A percentile compares a stretch with the other conserved stretches of the same genome.
These are phyloP conservation scores for Boulengeromyrus knoepffleri DNA, from an alignment of 2,113 vertebrate species.

Conservation along the genomic window DNA sequence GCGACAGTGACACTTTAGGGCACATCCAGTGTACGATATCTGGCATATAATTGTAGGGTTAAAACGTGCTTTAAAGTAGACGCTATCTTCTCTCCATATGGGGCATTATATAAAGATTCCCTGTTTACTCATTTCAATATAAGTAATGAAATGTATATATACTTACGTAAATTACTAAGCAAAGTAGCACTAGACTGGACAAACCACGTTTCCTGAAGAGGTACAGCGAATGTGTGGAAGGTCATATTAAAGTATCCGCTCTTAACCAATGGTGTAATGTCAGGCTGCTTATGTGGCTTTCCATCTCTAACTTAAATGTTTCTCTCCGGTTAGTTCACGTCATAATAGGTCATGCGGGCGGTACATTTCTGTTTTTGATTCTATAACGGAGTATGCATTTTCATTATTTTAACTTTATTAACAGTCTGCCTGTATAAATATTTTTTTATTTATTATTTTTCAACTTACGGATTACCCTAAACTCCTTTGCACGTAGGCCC, in stretches of 20 bases:
- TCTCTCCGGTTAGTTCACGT: not conserved
- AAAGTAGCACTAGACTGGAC: not conserved
- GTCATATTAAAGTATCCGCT: not conserved
- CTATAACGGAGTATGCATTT: not conserved
- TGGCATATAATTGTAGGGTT: not conserved
- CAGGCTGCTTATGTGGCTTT: not conserved
- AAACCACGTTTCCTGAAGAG: not conserved
- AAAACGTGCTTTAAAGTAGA: not conserved
- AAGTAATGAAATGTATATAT: too few species aligned
- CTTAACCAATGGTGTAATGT: not conserved
- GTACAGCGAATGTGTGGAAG: not conserved
- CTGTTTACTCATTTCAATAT: too few species aligned
- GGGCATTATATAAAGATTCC: not conserved
- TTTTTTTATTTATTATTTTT: not conserved
- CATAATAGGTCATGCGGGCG: not conserved
- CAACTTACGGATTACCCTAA: not conserved
- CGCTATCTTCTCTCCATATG: not conserved
- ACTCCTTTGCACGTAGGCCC: not conserved
- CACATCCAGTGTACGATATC: not conserved
- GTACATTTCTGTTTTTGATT: not conserved
- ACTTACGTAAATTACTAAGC: not conserved
- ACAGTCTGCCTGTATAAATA: not conserved
- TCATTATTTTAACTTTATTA: not conserved
- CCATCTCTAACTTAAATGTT: not conserved
- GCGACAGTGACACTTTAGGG: not conserved